A percentile compares a stretch with the other conserved stretches of the same genome.
These are phyloP conservation scores for Drosophila subobscura DNA, from an alignment of 1,140 invertebrate genomes.

Conservation along the genomic window DNA sequence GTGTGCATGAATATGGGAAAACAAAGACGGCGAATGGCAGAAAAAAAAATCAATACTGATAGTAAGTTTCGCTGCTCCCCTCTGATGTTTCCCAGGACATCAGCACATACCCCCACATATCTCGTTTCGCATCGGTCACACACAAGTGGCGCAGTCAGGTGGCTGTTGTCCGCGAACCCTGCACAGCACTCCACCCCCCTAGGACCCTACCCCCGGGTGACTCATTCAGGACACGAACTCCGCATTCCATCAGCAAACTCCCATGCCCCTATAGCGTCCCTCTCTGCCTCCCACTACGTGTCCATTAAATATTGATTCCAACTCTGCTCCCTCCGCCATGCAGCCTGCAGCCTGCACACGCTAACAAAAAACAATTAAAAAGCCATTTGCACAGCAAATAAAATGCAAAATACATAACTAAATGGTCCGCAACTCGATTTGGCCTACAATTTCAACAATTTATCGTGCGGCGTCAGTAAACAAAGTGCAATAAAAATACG, in stretches of 20 bases:
- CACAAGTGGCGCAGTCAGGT: conserved; percentile 62
- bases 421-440: conserved; percentile 43
- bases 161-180: conserved; percentile 60
- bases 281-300: conserved; percentile 7
- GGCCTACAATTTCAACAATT: conserved; percentile 30
- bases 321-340: conserved; percentile 32
- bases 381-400: conserved; percentile 38
- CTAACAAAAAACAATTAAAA: conserved; percentile 56
- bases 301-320: conserved; percentile 68
- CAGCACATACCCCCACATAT: conserved; percentile 4
- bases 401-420: conserved; percentile 45
- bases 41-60: conserved; percentile 74
- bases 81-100: conserved; percentile 26
- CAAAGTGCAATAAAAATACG: conserved; percentile 18
- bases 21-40: conserved; percentile 40
- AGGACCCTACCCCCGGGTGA: conserved; percentile 25
- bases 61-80: conserved; percentile 39
- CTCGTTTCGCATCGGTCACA: conserved; percentile 7
- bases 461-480: conserved; percentile 16
- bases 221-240: conserved; percentile 46
- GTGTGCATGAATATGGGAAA: conserved; percentile 64
- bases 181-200: conserved; percentile 9
- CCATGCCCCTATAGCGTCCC: neutral
- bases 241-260: conserved; percentile 28
- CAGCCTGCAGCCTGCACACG: conserved; percentile 12